These are phyloP conservation scores for Pitta sordida DNA, from an alignment of 2,113 vertebrate species.

Conservation along the genomic window DNA sequence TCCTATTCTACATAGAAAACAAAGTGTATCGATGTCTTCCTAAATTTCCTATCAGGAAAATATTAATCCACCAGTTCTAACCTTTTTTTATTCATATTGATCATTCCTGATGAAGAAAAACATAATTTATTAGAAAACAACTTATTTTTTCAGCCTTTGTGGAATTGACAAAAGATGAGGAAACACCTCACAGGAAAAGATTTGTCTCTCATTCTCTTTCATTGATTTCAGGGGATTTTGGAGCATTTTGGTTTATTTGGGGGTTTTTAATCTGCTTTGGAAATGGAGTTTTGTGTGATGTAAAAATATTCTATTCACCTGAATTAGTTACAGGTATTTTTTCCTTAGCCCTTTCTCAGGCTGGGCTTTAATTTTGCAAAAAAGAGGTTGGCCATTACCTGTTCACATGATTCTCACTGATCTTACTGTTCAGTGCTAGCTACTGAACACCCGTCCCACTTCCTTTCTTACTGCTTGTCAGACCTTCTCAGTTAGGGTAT, in stretches of 20 bases:
- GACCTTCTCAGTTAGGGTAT: neutral
- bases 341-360: neutral
- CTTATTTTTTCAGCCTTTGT: neutral
- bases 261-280: fast-evolving
- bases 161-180: neutral
- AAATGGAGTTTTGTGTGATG: neutral
- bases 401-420: neutral
- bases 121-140: neutral
- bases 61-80: neutral
- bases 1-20: neutral
- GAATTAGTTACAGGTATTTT: neutral
- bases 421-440: no score
- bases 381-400: neutral
- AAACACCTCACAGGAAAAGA: neutral
- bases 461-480: neutral
- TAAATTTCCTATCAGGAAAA: neutral
- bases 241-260: neutral
- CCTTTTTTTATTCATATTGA: neutral
- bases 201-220: neutral
- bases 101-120: neutral
- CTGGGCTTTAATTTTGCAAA: neutral
- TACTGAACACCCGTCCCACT: neutral
- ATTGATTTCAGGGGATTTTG: neutral
- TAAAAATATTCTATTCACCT: neutral
- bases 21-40: neutral